These are phyloP conservation scores for Tridacna crocea DNA, from an alignment of 2,888 invertebrate species.

Conservation along the genomic window DNA sequence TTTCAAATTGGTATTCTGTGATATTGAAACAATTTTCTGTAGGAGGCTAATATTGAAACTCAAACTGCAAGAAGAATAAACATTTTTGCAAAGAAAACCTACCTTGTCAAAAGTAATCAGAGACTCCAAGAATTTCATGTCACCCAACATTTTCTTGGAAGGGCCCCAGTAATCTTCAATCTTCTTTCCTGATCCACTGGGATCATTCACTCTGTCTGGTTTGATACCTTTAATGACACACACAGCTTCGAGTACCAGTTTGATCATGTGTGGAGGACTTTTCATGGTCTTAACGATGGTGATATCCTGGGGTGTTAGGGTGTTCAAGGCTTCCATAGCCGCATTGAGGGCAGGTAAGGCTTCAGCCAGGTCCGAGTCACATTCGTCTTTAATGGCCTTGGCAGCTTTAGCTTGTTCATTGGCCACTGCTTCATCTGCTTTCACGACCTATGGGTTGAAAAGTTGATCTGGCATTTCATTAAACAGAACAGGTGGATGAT, in stretches of 20 bases:
- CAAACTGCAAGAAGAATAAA: too few relatives aligned
- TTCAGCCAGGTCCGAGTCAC: slow-evolving; percentile 84
- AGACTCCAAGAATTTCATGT: slow-evolving; percentile 84
- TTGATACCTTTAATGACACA: slow-evolving; percentile 84
- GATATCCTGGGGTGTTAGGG: slow-evolving; percentile 84
- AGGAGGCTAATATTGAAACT: too few relatives aligned
- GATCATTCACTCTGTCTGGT: slow-evolving; percentile 84
- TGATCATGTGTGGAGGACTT: slow-evolving; percentile 83
- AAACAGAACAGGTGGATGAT: not conserved
- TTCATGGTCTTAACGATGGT: slow-evolving; percentile 84
- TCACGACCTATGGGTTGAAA: slow-evolving; percentile 88
- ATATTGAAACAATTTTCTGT: too few relatives aligned
- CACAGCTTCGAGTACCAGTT: slow-evolving; percentile 84
- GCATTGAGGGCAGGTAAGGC: slow-evolving; percentile 84
- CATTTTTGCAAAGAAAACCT: not conserved
- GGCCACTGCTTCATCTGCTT: slow-evolving; percentile 96
- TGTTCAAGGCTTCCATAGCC: slow-evolving; percentile 84
- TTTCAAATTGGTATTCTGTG: too few relatives aligned
- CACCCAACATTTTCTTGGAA: slow-evolving; percentile 83
- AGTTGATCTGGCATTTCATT: not conserved
- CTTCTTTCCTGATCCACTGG: slow-evolving; percentile 84
- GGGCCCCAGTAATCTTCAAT: slow-evolving; percentile 85
- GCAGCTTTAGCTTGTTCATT: slow-evolving; percentile 86
- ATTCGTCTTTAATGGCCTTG: slow-evolving; percentile 84
- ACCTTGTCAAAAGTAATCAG: slow-evolving; percentile 83